A percentile compares a stretch with the other conserved stretches of the same genome.
Evolutionary conservation across 2,113 vertebrate species (phyloP).

Genomic region (Podarcis cretensis): DNA sequence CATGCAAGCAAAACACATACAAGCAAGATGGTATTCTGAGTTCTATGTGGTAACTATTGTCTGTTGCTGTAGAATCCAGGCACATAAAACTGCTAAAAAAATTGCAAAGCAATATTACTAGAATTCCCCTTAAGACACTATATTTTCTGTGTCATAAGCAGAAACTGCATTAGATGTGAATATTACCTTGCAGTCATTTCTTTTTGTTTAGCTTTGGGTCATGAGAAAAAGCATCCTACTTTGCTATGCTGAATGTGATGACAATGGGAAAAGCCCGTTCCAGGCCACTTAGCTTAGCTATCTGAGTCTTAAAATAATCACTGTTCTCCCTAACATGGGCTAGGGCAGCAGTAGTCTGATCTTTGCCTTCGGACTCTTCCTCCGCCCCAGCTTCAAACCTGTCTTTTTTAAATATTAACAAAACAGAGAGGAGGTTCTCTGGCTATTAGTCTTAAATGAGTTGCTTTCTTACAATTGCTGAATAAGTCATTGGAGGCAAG

Average conservation of each 20-base stretch:
- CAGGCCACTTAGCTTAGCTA: neutral
- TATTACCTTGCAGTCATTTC: neutral
- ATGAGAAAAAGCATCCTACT: neutral
- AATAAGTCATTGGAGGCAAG: neutral
- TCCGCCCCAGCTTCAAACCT: neutral
- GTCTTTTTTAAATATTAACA: neutral
- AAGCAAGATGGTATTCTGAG: too few relatives aligned
- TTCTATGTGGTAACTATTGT: too few relatives aligned
- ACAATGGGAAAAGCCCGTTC: neutral
- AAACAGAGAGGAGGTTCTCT: neutral
- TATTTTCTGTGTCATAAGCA: neutral
- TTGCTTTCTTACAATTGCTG: neutral
- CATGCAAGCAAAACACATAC: too few relatives aligned
- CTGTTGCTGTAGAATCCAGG: too few relatives aligned
- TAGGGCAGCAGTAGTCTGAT: too few relatives aligned
- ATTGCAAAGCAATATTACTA: too few relatives aligned
- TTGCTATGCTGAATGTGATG: neutral
- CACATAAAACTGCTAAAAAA: too few relatives aligned
- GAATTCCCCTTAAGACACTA: neutral
- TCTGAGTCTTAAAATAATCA: too few relatives aligned
- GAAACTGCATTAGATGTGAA: neutral
- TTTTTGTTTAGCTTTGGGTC: neutral
- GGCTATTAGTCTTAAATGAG: neutral
- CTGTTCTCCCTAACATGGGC: neutral
- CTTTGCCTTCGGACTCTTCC: neutral